phyloP scores from a whole-genome alignment of 2,113 vertebrate species.

The Thymallus thymallus region DNA sequence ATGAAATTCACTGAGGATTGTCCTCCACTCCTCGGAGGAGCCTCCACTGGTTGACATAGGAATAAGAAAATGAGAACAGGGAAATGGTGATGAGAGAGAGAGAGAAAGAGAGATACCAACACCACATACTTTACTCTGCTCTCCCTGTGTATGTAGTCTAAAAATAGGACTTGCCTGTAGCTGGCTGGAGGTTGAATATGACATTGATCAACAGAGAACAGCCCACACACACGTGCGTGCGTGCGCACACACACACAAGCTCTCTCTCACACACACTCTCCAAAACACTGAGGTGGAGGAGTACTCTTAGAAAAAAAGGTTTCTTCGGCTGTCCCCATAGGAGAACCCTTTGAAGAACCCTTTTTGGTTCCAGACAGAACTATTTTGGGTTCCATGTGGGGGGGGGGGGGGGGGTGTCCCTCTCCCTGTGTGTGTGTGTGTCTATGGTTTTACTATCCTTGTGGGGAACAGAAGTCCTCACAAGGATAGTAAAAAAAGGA shows the following conservation, averaged over 20 bases:
- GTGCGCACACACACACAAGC: not conserved
- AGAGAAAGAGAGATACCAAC: not conserved
- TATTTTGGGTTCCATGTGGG: too few relatives aligned
- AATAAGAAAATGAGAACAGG: conserved; percentile 7
- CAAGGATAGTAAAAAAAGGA: too few relatives aligned
- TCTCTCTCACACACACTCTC: not conserved
- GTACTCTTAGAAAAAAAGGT: too few relatives aligned
- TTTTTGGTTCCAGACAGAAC: too few relatives aligned
- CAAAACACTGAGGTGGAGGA: not conserved
- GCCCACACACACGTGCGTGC: not conserved
- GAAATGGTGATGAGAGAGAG: conserved; percentile 10
- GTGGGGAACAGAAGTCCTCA: too few relatives aligned
- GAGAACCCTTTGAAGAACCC: too few relatives aligned
- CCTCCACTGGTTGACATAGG: not conserved
- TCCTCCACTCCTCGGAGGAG: too few relatives aligned
- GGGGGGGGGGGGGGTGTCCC: not conserved
- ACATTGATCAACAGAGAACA: conserved; percentile 23
- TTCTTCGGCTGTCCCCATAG: too few relatives aligned
- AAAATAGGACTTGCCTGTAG: conserved; percentile 2
- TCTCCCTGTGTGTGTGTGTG: not conserved
- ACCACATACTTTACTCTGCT: too few relatives aligned
- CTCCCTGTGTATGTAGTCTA: not conserved
- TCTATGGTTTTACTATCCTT: too few relatives aligned
- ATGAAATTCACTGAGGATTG: too few relatives aligned
- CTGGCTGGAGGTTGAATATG: conserved; percentile 7